A percentile compares a stretch with the other conserved stretches of the same genome.
Evolutionary conservation across 1,140 invertebrate species (phyloP).

Genomic region (Kradibia gibbosae): DNA sequence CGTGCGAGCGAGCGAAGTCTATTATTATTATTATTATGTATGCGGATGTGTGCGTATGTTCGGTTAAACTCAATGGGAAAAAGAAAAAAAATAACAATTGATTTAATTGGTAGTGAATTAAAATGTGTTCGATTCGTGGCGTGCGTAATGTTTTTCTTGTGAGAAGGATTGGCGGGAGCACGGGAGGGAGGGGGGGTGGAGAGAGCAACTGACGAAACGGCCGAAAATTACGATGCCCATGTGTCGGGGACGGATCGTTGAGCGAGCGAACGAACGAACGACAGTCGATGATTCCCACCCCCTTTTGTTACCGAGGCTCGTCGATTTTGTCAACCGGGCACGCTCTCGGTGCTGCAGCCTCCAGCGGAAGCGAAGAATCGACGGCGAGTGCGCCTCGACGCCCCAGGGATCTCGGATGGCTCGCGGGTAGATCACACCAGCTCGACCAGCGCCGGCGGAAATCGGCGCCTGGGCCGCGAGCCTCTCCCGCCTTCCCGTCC

Average conservation of each 20-base stretch:
- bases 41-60: conserved; percentile 39
- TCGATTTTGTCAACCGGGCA: no score
- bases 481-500: no score
- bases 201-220: not conserved
- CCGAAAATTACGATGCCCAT: conserved; percentile 54
- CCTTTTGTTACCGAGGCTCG: conserved; percentile 52
- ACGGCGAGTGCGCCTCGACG: no score
- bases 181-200: not conserved
- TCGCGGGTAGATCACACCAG: no score
- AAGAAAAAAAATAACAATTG: conserved; percentile 15
- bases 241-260: conserved; percentile 61
- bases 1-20: conserved; percentile 1
- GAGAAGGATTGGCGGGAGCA: conserved; percentile 47
- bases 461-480: no score
- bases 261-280: conserved; percentile 49
- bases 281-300: conserved; percentile 61
- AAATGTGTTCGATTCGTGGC: conserved; percentile 47
- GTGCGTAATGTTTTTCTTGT: conserved; percentile 49
- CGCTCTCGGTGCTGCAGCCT: no score
- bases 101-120: conserved; percentile 17
- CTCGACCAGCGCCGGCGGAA: no score
- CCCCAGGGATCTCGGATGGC: no score
- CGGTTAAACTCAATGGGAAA: conserved; percentile 43
- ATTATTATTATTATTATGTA: not conserved
- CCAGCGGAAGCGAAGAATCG: no score